Evolutionary conservation across 2,888 invertebrate species (phyloP).

Genomic region (Drosophila mimica): DNA sequence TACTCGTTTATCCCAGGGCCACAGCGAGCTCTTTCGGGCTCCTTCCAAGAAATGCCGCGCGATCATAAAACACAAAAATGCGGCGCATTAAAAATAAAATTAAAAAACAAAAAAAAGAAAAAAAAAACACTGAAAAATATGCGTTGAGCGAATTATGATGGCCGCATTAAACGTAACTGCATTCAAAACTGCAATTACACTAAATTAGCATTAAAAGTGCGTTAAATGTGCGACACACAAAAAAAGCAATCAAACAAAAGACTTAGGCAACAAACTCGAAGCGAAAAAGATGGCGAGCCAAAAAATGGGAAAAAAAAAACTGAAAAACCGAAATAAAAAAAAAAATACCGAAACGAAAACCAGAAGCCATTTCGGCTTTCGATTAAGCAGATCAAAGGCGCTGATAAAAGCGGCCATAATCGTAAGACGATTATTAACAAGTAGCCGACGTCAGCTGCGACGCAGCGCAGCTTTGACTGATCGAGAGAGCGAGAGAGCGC

Average conservation of each 20-base stretch:
- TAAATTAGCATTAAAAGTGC: slow-evolving; percentile 76
- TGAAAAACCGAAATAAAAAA: slow-evolving; percentile 20
- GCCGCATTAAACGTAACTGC: slow-evolving; percentile 52
- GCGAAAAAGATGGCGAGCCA: slow-evolving; percentile 46
- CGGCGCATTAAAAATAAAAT: slow-evolving; percentile 53
- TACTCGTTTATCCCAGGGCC: slow-evolving; percentile 60
- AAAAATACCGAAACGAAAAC: slow-evolving; percentile 68
- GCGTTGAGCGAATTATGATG: slow-evolving; percentile 61
- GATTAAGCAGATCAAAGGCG: slow-evolving; percentile 82
- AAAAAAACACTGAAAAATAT: slow-evolving; percentile 12
- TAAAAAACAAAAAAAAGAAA: slow-evolving; percentile 23
- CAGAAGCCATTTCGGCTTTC: slow-evolving; percentile 84
- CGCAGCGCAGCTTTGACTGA: slow-evolving; percentile 7
- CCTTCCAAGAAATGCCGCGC: slow-evolving; percentile 73
- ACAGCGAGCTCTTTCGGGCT: slow-evolving; percentile 28
- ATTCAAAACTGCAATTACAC: slow-evolving; percentile 72
- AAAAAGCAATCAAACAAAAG: slow-evolving; percentile 66
- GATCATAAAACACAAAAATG: slow-evolving; percentile 75
- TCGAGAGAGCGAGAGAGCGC: slow-evolving; percentile 4
- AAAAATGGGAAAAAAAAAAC: slow-evolving; percentile 20
- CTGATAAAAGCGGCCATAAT: slow-evolving; percentile 63
- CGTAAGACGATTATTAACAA: slow-evolving; percentile 83
- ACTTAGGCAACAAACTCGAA: slow-evolving; percentile 76
- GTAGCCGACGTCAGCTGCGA: slow-evolving; percentile 56
- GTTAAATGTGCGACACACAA: slow-evolving; percentile 45